These are phyloP conservation scores for Tridacna gigas DNA, from an alignment of 2,888 invertebrate species.

Conservation along the genomic window DNA sequence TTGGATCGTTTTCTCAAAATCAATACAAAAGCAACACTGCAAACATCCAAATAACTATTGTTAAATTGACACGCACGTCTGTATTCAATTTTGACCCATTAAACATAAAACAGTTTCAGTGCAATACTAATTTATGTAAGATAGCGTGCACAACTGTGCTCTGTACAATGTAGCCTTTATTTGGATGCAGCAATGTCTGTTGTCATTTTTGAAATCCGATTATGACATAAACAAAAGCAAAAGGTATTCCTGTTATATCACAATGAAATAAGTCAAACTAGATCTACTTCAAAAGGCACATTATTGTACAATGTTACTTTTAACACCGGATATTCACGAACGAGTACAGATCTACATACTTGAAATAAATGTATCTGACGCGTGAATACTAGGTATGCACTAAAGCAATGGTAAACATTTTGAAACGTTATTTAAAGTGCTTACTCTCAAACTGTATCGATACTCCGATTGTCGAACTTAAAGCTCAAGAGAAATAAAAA, in stretches of 20 bases:
- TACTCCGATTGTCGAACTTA: no score
- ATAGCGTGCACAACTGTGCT: not conserved
- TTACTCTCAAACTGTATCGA: no score
- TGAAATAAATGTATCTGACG: no score
- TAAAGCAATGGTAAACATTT: no score
- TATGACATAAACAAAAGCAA: not conserved
- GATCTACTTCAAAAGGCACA: no score
- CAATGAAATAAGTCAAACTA: not conserved
- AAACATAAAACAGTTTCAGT: not conserved
- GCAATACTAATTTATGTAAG: not conserved
- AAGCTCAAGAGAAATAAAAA: no score
- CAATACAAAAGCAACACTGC: not conserved
- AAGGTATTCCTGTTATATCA: not conserved
- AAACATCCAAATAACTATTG: conserved; percentile 14
- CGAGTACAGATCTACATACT: no score
- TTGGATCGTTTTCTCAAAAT: not conserved
- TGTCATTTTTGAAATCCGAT: not conserved
- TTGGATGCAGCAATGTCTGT: not conserved
- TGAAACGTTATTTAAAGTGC: no score
- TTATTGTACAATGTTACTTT: no score
- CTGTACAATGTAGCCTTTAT: not conserved
- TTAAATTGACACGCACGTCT: conserved; percentile 20
- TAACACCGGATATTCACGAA: no score
- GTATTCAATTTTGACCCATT: conserved; percentile 13
- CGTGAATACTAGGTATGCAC: no score